phyloP scores from a whole-genome alignment of 2,888 invertebrate species.

The Stenolophus ochropezus region DNA sequence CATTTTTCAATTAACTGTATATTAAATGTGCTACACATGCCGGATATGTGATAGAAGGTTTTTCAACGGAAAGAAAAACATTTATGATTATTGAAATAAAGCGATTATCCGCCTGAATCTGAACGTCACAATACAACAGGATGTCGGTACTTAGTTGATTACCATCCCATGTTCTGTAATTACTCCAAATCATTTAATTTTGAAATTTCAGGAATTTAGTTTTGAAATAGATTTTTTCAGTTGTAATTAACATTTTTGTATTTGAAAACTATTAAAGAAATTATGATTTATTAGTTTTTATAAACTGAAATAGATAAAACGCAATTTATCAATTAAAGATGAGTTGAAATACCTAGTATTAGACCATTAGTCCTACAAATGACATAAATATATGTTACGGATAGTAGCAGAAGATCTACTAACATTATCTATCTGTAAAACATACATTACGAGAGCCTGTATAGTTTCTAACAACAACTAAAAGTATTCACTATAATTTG shows the following conservation, averaged over 20 bases:
- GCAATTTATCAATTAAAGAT: conserved; percentile 39
- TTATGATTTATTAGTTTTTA: conserved; percentile 3
- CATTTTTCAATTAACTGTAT: neutral
- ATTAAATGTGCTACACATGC: neutral
- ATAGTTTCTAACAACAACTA: neutral
- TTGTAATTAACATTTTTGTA: conserved; percentile 14
- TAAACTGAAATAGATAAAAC: conserved; percentile 8
- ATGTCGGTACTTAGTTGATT: conserved; percentile 18
- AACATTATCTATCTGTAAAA: conserved; percentile 17
- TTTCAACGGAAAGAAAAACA: conserved; percentile 17
- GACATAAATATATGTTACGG: conserved; percentile 34
- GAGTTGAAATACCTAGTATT: conserved; percentile 5
- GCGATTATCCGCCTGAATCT: neutral
- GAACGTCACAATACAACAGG: neutral
- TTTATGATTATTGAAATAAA: conserved; percentile 28
- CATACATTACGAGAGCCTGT: neutral
- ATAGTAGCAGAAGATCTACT: conserved; percentile 16
- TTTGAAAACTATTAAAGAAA: neutral
- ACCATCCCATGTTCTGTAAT: conserved; percentile 10
- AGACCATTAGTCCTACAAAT: conserved; percentile 18
- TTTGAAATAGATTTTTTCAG: conserved; percentile 1
- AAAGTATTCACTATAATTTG: neutral
- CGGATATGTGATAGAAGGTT: conserved; percentile 3
- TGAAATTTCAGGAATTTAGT: conserved; percentile 1
- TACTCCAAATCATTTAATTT: conserved; percentile 24